phyloP scores from a whole-genome alignment of 2,888 invertebrate genomes.

The Eucera pruinosa region DNA sequence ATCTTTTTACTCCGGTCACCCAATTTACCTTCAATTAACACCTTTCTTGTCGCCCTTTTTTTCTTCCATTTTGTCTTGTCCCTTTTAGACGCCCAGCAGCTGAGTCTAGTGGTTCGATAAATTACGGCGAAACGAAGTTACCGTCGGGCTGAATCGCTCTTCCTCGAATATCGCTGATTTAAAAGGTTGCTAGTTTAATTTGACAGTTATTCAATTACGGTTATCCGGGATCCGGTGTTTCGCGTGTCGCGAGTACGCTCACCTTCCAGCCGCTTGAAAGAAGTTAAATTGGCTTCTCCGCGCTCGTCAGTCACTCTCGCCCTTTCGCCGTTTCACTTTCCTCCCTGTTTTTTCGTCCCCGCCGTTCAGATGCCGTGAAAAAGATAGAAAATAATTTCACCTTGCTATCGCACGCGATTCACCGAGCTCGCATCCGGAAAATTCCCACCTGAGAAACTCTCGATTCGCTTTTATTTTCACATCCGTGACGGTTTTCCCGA shows the following conservation, averaged over 20 bases:
- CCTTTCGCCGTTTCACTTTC: constrained; percentile 62
- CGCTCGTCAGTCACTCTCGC: constrained; percentile 67
- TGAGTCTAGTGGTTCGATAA: constrained; percentile 41
- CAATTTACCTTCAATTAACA: too few species aligned
- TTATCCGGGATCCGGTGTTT: constrained; percentile 63
- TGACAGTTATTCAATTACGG: constrained; percentile 72
- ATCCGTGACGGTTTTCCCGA: neutral
- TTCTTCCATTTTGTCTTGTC: too few species aligned
- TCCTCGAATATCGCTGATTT: constrained; percentile 64
- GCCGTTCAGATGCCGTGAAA: constrained; percentile 45
- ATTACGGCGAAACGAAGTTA: constrained; percentile 49
- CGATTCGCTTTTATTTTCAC: constrained; percentile 2
- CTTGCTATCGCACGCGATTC: constrained; percentile 20
- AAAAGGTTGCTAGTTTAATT: constrained; percentile 67
- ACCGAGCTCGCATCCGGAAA: constrained; percentile 16
- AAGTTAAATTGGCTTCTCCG: constrained; percentile 73
- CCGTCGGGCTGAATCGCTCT: constrained; percentile 44
- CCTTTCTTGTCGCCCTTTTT: too few species aligned
- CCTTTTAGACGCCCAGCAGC: neutral
- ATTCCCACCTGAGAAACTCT: constrained; percentile 7
- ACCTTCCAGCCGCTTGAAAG: constrained; percentile 60
- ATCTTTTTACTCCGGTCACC: too few species aligned
- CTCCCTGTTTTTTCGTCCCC: constrained; percentile 24
- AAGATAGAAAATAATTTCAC: constrained; percentile 66
- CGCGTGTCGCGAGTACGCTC: constrained; percentile 45